These are phyloP conservation scores for Clunio marinus DNA, from an alignment of 2,888 invertebrate genomes.

Conservation along the genomic window DNA sequence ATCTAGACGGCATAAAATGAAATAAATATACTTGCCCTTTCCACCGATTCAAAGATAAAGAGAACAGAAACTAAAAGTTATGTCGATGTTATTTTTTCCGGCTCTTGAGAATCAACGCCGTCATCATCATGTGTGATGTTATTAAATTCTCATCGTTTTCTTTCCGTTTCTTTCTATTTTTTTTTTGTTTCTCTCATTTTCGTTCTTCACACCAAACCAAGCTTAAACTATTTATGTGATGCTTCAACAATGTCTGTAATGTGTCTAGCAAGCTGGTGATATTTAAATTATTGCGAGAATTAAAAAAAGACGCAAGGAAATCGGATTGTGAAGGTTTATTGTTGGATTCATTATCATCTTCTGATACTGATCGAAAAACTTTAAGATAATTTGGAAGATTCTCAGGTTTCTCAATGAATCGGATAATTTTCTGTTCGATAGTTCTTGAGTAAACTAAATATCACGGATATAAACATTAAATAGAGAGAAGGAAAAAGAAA, in stretches of 20 bases:
- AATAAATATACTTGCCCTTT: conserved; percentile 5
- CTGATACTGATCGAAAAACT: too few relatives aligned
- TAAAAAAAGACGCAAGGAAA: too few relatives aligned
- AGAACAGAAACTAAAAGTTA: neutral
- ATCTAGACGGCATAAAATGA: conserved; percentile 37
- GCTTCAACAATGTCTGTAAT: conserved; percentile 8
- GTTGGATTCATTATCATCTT: too few relatives aligned
- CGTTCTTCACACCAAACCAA: neutral
- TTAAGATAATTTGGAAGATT: too few relatives aligned
- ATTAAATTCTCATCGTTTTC: conserved; percentile 26
- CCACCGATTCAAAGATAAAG: neutral
- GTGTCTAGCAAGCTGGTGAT: conserved; percentile 8
- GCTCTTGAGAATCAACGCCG: neutral
- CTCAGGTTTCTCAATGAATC: neutral
- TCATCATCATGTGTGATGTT: conserved; percentile 10
- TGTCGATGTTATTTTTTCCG: conserved; percentile 2
- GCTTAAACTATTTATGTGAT: too few relatives aligned
- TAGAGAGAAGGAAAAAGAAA: too few relatives aligned
- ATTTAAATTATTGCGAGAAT: conserved; percentile 18
- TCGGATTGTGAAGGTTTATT: too few relatives aligned
- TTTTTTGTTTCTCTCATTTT: neutral
- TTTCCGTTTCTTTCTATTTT: neutral
- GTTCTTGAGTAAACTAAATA: conserved; percentile 14
- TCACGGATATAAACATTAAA: too few relatives aligned
- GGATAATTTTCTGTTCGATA: conserved; percentile 4